Base-by-base conservation (phyloP, 2,113 vertebrate species). In the Megatriorchis doriae region DNA sequence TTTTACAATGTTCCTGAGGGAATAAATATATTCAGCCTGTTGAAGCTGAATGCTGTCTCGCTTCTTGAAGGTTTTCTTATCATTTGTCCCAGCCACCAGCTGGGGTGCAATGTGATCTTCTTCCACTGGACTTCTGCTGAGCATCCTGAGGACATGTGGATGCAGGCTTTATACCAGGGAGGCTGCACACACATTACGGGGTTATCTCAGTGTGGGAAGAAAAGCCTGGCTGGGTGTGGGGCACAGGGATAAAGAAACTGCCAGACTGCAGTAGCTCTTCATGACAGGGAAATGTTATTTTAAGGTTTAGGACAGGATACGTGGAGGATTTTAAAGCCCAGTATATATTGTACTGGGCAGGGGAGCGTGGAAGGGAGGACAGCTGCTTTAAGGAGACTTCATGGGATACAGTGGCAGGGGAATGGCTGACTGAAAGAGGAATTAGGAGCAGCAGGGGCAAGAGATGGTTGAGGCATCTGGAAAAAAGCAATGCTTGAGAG, bases 11-110 rank as follows among this genome's bases (percentile, higher is more conserved):
- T 45, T 95, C 40, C 81, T 42, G n/a, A 82, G 34, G 26, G 74
- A 84, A 81, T 47, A 88, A 86, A 84, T 67, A 45, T 21, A 81
- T 81, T 88, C 16, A 9, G 53, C 70, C 40, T 90, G 56, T 50
- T 88, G 74, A 85, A 86, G 48, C 58, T 85, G 84, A 85, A 72
- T 88, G 74, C 43, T 85, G 27, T 84, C 78, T 66, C 9, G 5
- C 38, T 96, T 95, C 53, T 42, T 87, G 50, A 65, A 92, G 21
- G 31, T 59, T 93, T 91, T 91, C 65, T 93, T 93, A 67, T n/a
- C 7, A 11, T 91, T 85, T 82, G 34, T 56, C 15, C 19, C 66
- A 91, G 66, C 21, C 40, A 75, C 59, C 29, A 87, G 52, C 70
- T 61, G 48, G 31, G 47, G 3, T 89, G 59, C 15, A 43, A 13